These are phyloP conservation scores for Microctenopoma steveboyesi DNA, from an alignment of 2,797 vertebrate species.

Conservation along the genomic window DNA sequence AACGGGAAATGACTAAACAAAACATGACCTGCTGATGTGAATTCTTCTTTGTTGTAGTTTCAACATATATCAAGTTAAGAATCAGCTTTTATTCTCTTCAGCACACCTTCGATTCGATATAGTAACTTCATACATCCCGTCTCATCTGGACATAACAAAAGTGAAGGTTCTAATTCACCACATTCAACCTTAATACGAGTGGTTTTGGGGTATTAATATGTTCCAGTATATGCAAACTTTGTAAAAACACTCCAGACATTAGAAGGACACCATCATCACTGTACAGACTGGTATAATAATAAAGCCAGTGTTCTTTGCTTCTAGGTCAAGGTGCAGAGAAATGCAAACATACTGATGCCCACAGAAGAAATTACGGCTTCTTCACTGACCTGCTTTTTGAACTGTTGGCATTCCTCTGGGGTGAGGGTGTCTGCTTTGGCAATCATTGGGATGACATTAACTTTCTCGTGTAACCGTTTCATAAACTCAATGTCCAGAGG, in stretches of 20 bases:
- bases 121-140: background rate
- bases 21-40: background rate
- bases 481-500: conserved; percentile 99
- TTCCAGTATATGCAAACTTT: background rate
- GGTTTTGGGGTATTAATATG: background rate
- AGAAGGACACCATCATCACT: background rate
- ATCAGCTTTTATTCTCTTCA: background rate
- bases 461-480: conserved; percentile 99
- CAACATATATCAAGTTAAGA: background rate
- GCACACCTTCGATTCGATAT: background rate
- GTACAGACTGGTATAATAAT: background rate
- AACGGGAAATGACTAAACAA: background rate
- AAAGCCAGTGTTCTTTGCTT: conserved; percentile 5
- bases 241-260: background rate
- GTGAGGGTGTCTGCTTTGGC: conserved; percentile 99
- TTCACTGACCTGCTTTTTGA: conserved; percentile 96
- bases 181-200: background rate
- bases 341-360: background rate
- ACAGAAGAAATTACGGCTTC: background rate
- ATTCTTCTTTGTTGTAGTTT: no score
- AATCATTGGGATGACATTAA: conserved; percentile 98
- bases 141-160: background rate
- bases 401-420: conserved; percentile 98
- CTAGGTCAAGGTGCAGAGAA: background rate
- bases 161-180: background rate